phyloP scores from a whole-genome alignment of 1,140 invertebrate species.

The Lysiphlebus fabarum region DNA sequence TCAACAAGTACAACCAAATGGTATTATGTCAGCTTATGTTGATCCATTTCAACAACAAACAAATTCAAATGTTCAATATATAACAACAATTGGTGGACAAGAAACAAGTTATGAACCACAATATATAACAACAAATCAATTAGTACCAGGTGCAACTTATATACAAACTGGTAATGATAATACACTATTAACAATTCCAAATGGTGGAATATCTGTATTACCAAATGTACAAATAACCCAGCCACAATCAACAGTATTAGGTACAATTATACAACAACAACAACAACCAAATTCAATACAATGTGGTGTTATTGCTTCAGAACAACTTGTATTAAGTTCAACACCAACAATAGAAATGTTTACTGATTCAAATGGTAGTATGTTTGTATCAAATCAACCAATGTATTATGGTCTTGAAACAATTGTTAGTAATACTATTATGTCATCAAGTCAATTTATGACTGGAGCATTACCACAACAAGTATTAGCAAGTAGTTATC shows the following conservation, averaged over 20 bases:
- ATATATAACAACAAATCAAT: conserved; percentile 59
- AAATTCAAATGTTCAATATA: conserved; percentile 68
- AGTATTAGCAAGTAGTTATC: conserved; percentile 74
- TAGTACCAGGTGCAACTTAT: conserved; percentile 60
- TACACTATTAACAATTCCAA: conserved; percentile 58
- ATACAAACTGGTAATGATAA: conserved; percentile 63
- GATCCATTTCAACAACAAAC: conserved; percentile 65
- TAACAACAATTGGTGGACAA: conserved; percentile 61
- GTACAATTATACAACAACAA: conserved; percentile 63
- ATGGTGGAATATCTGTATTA: conserved; percentile 61
- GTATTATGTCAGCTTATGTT: conserved; percentile 67
- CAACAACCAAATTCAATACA: conserved; percentile 57
- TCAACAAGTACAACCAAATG: conserved; percentile 64
- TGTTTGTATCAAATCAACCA: conserved; percentile 68
- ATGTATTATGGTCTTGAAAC: conserved; percentile 79
- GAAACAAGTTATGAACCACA: conserved; percentile 60
- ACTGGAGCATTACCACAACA: conserved; percentile 73
- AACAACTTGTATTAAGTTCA: conserved; percentile 65
- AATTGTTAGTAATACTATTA: conserved; percentile 79
- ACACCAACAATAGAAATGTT: conserved; percentile 69
- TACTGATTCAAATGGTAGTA: conserved; percentile 64
- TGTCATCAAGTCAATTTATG: conserved; percentile 79
- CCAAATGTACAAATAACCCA: conserved; percentile 56
- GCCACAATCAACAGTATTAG: conserved; percentile 58
- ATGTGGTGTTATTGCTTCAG: conserved; percentile 57